A percentile compares a stretch with the other conserved stretches of the same genome.
Evolutionary conservation across 2,113 vertebrate species (phyloP).

Genomic region (Micronycteris hirsuta): DNA sequence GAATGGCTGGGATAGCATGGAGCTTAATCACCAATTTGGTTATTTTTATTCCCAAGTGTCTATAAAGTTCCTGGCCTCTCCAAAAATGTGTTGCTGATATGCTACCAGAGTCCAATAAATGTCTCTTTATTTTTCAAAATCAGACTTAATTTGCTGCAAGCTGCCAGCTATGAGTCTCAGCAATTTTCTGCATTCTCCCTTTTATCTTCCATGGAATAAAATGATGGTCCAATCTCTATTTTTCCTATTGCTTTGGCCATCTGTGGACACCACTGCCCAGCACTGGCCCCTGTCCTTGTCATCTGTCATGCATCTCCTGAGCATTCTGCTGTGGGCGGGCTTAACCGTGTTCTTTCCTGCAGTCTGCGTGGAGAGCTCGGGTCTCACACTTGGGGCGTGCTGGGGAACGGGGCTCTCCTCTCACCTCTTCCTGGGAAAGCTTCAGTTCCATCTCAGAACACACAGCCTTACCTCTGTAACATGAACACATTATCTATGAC

Average conservation of each 20-base stretch:
- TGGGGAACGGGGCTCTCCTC: not conserved
- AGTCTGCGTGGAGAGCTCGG: not conserved
- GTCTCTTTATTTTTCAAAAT: constrained; percentile 44
- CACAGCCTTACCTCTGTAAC: not conserved
- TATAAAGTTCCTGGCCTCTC: not conserved
- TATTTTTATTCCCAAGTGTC: constrained; percentile 9
- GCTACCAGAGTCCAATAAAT: not conserved
- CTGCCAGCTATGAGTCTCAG: not conserved
- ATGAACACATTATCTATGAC: too few relatives aligned
- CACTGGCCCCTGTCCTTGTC: not conserved
- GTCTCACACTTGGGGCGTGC: not conserved
- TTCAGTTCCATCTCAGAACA: not conserved
- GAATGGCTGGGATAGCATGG: not conserved
- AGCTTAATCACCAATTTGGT: constrained; percentile 35
- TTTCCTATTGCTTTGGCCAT: not conserved
- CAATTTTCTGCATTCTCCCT: not conserved
- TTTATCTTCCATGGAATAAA: not conserved
- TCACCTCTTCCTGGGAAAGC: not conserved
- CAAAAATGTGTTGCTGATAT: not conserved
- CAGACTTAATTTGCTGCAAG: not conserved
- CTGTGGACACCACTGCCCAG: not conserved
- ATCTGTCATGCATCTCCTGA: not conserved
- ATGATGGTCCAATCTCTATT: not conserved
- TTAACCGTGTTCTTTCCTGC: too few relatives aligned
- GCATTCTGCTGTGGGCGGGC: not conserved